phyloP scores from a whole-genome alignment of 2,888 invertebrate species.

The Pasiphila rectangulata region DNA sequence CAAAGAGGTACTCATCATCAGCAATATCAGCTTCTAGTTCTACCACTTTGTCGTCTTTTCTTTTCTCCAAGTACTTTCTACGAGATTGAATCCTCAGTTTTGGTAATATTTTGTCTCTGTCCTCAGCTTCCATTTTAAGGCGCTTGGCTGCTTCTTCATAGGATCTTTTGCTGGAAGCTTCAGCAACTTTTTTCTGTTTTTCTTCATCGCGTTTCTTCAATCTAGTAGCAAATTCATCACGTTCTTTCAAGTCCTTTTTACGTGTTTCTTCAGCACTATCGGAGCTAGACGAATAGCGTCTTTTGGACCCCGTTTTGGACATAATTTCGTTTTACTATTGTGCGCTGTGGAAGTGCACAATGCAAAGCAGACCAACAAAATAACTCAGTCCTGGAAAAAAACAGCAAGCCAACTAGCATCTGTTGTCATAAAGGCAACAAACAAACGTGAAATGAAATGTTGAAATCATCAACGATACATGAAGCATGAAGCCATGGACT shows the following conservation, averaged over 20 bases:
- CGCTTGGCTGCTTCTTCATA: slow-evolving; percentile 95
- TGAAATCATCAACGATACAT: too few species aligned
- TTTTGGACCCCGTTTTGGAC: slow-evolving; percentile 65
- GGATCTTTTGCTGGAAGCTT: slow-evolving; percentile 84
- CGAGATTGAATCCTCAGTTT: slow-evolving; percentile 94
- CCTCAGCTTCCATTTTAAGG: slow-evolving; percentile 92
- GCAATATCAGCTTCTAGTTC: slow-evolving; percentile 96
- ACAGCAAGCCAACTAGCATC: too few species aligned
- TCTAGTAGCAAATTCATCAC: slow-evolving; percentile 96
- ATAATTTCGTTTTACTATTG: slow-evolving; percentile 34
- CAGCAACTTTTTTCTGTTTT: slow-evolving; percentile 89
- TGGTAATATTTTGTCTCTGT: slow-evolving; percentile 92
- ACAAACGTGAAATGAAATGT: too few species aligned
- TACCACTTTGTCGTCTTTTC: slow-evolving; percentile 97
- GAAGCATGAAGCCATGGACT: too few species aligned
- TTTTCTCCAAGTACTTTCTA: slow-evolving; percentile 95
- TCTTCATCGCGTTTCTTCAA: slow-evolving; percentile 94
- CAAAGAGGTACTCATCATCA: slow-evolving; percentile 98
- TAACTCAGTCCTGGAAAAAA: too few species aligned
- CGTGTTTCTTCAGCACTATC: slow-evolving; percentile 91
- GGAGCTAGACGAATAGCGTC: slow-evolving; percentile 77
- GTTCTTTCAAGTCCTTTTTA: slow-evolving; percentile 91
- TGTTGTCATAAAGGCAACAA: too few species aligned
- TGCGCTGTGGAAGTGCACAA: too few species aligned
- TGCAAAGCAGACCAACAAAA: too few species aligned